Evolutionary conservation across 2,888 invertebrate genomes (phyloP).

Genomic region (Panopea generosa): DNA sequence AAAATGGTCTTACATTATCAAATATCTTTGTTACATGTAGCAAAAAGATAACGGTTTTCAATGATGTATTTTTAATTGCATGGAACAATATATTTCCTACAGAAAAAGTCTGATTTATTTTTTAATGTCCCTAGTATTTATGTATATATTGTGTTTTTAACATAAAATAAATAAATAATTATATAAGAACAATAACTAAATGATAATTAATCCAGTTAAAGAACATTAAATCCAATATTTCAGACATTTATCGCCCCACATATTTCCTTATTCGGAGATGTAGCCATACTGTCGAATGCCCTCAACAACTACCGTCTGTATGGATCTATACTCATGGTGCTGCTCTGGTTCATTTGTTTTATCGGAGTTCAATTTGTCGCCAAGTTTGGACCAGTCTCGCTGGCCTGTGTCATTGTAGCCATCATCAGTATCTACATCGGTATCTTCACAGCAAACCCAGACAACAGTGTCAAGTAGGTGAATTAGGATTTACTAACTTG

Average conservation of each 20-base stretch:
- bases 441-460: slow-evolving; percentile 88
- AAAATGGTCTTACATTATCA: too few species aligned
- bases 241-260: slow-evolving; percentile 86
- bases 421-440: slow-evolving; percentile 98
- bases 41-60: too few species aligned
- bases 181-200: too few species aligned
- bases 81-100: too few species aligned
- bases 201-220: not conserved
- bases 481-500: too few species aligned
- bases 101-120: too few species aligned
- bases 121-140: too few species aligned
- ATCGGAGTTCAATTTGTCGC: slow-evolving; percentile 99
- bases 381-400: slow-evolving; percentile 98
- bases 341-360: slow-evolving; percentile 97
- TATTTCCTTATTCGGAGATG: slow-evolving; percentile 95
- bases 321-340: slow-evolving; percentile 93
- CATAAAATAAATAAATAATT: too few species aligned
- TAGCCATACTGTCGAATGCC: slow-evolving; percentile 87
- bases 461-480: slow-evolving; percentile 75
- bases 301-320: slow-evolving; percentile 99
- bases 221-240: too few species aligned
- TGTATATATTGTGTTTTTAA: too few species aligned
- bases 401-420: slow-evolving; percentile 98
- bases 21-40: too few species aligned
- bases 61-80: too few species aligned